These are phyloP conservation scores for Gallinago stenura DNA, from an alignment of 2,797 vertebrate genomes.

Conservation along the genomic window DNA sequence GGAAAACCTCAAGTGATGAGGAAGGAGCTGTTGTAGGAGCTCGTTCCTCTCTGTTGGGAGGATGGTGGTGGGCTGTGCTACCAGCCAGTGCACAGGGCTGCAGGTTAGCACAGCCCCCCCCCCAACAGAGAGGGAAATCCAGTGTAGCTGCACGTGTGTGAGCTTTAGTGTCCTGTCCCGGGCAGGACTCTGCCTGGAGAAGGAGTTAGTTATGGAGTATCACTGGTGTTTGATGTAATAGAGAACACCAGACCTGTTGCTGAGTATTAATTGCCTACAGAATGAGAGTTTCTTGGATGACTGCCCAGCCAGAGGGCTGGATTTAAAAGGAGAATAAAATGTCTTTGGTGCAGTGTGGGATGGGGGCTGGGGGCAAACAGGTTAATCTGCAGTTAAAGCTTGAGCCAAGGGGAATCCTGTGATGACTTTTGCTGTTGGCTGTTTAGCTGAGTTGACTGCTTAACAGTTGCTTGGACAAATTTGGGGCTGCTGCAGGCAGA, in stretches of 20 bases:
- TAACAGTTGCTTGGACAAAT: background rate
- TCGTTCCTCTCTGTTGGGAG: background rate
- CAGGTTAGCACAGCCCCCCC: no score
- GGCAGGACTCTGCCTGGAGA: background rate
- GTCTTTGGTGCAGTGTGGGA: background rate
- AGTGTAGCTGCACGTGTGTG: background rate
- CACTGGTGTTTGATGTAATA: background rate
- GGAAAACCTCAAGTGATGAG: background rate
- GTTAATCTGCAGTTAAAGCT: background rate
- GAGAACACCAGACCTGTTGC: background rate
- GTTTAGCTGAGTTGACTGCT: background rate
- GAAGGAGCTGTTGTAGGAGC: background rate
- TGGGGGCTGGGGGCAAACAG: background rate
- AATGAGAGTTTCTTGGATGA: background rate
- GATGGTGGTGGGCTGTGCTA: background rate
- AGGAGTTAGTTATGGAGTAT: background rate
- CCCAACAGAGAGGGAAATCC: background rate
- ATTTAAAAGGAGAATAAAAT: background rate
- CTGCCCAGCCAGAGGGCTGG: background rate
- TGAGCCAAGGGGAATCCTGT: background rate
- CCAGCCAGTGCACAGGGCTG: background rate
- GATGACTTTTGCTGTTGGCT: background rate
- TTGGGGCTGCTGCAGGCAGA: background rate
- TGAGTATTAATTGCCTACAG: background rate
- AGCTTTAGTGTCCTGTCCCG: background rate